Base-by-base conservation (phyloP, 1,140 invertebrate species). In the Laupala kohalensis region DNA sequence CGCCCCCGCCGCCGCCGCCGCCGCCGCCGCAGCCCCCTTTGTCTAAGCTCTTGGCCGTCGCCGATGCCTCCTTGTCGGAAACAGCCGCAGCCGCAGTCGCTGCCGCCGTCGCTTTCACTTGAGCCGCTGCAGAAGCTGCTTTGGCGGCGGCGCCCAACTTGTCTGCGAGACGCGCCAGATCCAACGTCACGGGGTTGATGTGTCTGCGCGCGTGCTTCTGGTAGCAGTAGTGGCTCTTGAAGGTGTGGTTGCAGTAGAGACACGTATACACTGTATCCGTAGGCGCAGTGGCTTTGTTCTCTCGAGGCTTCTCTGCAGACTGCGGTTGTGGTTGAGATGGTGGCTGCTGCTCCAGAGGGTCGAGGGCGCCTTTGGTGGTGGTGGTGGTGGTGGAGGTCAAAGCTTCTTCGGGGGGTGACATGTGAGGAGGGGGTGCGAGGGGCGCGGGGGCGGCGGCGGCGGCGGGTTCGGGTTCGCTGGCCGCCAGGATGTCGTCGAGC, bases 221-320 rank as follows among this genome's bases (percentile, higher is more conserved):
- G 76, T 92, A 92, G 77, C 90, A 92, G 77, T 92, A 91, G 71
- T 91, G 88, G 6, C 89, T 92, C 77, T 92, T 92, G 78, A 92
- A 93, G 2, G 88, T 89, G 78, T 92, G 90, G 69, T 88, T 88
- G 80, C 91, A 92, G 76, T 90, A 92, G 15, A 88, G 82, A 77
- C 91, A 92, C 0, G 87, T 87, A 76, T 89, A 92, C 5, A 84
- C 25, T 6, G 67, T 65, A 25, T 70, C 71, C 67, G 69, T 72
- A 28, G 62, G 67, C 63, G 28, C 37, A 1, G 37, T 53, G n/a
- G n/a, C 37, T 15, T 53, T 53, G 37, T 53, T 19, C 9, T 19
- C 6, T 9, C 37, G 37, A 9, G 9, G 37, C 37, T 13, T 9
- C 37, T 15, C 19, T 53, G 37, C 19, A 9, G 37, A 9, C 37